Evolutionary conservation across 2,797 vertebrate species (phyloP).

Genomic region (Phataginus tetradactyla): DNA sequence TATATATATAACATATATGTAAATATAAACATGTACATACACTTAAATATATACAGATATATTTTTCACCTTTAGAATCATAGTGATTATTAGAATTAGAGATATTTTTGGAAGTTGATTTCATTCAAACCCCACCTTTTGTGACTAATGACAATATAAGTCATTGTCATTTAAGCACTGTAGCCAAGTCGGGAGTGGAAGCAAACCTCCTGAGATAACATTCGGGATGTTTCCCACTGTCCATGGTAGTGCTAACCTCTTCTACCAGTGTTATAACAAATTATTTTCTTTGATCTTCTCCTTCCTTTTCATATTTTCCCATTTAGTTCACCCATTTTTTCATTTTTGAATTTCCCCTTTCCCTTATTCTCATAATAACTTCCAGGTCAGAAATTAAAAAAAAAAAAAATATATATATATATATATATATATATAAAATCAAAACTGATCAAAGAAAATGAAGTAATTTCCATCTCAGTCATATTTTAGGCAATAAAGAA

Average conservation of each 20-base stretch:
- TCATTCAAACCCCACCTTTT: background rate
- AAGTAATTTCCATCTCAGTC: background rate
- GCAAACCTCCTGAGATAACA: background rate
- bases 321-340: background rate
- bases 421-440: background rate
- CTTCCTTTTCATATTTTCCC: background rate
- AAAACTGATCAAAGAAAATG: background rate
- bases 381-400: constrained; percentile 1
- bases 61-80: background rate
- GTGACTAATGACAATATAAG: background rate
- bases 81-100: background rate
- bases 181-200: background rate
- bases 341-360: constrained; percentile 3
- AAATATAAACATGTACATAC: background rate
- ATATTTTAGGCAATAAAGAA: background rate
- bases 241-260: background rate
- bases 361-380: background rate
- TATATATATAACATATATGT: background rate
- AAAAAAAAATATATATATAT: background rate
- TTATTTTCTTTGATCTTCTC: background rate
- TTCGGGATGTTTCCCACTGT: background rate
- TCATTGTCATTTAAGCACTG: background rate
- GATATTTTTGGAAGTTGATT: background rate
- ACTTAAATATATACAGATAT: background rate
- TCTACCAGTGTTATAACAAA: background rate